Conservation (phyloP, 2,113 vertebrate genomes). For the Formicarius rufipectus region DNA sequence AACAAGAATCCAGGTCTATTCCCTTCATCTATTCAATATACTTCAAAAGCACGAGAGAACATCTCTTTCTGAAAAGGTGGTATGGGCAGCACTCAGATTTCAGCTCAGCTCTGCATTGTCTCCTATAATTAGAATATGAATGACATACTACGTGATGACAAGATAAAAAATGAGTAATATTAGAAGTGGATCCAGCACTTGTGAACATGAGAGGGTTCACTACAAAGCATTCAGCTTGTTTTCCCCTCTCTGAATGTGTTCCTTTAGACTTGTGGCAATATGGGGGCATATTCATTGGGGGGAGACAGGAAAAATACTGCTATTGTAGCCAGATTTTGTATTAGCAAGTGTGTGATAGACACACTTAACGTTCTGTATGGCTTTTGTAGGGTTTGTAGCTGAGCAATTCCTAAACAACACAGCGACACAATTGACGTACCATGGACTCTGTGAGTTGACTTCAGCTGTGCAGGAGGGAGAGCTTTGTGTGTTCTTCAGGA, state of each 20-base stretch:
- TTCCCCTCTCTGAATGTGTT: background rate
- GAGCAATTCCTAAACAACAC: slow-evolving; percentile 97
- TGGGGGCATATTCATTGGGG: background rate
- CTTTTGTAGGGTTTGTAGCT: slow-evolving; percentile 87
- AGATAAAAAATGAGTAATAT: background rate
- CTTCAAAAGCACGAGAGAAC: background rate
- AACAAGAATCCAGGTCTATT: background rate
- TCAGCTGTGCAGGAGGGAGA: slow-evolving; percentile 97
- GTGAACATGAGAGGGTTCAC: background rate
- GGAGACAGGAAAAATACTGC: background rate
- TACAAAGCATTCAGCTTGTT: background rate
- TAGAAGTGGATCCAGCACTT: background rate
- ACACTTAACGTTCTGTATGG: slow-evolving; percentile 45
- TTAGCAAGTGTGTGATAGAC: background rate
- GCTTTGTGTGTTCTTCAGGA: slow-evolving; percentile 98
- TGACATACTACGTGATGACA: background rate
- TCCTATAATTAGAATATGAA: background rate
- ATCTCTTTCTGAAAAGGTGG: background rate
- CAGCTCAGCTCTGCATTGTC: background rate
- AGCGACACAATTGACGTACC: slow-evolving; percentile 96
- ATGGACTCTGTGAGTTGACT: slow-evolving; percentile 95
- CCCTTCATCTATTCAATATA: background rate
- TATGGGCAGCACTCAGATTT: background rate
- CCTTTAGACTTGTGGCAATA: background rate
- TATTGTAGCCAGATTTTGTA: background rate